phyloP scores from a whole-genome alignment of 2,797 vertebrate species.

The Chelon auratus region DNA sequence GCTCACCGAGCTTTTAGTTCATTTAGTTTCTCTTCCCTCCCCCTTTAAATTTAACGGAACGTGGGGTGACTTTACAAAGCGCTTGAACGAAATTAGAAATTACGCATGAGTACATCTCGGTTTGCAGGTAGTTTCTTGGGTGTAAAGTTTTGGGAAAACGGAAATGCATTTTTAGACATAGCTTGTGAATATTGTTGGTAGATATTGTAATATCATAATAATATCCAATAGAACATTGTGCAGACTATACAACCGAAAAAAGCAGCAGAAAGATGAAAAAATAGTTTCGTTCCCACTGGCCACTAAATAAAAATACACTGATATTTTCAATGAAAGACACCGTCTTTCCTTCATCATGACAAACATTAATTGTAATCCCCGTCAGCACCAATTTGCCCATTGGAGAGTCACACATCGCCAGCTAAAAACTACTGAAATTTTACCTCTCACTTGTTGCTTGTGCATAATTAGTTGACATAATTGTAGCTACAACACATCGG shows the following conservation, averaged over 20 bases:
- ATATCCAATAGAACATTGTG: neutral
- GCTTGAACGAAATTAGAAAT: constrained; percentile 2
- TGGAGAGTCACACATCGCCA: neutral
- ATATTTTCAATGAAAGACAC: neutral
- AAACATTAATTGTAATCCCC: neutral
- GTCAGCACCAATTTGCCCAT: neutral
- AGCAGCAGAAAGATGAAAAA: neutral
- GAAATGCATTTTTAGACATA: constrained; percentile 8
- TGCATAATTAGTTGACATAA: neutral
- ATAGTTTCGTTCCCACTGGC: too few relatives aligned
- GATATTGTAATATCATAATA: too few relatives aligned
- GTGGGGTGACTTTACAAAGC: neutral
- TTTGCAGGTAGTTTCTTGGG: neutral
- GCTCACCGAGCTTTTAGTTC: constrained; percentile 26
- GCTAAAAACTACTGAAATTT: constrained; percentile 2
- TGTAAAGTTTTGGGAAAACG: neutral
- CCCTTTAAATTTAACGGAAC: constrained; percentile 9
- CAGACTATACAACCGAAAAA: neutral
- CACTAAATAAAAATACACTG: neutral
- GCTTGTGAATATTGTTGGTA: neutral
- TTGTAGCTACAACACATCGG: neutral
- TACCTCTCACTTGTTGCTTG: neutral
- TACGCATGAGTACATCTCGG: constrained; percentile 7
- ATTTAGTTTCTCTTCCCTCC: constrained; percentile 21
- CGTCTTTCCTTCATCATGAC: neutral